Evolutionary conservation across 2,113 vertebrate genomes (phyloP).

Genomic region (Cyprinodon variegatus): DNA sequence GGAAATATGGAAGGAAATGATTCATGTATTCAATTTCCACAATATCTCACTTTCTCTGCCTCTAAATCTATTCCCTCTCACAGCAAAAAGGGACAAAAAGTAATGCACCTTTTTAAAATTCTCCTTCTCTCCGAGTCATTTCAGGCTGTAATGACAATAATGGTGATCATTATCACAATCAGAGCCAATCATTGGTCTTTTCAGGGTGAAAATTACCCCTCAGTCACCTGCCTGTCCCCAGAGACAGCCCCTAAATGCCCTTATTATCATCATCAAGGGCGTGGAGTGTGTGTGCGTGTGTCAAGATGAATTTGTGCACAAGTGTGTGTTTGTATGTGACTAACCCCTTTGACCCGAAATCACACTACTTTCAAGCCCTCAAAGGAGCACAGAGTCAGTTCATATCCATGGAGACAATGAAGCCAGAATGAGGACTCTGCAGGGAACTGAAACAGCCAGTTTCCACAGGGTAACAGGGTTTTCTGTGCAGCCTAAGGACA

Average conservation of each 20-base stretch:
- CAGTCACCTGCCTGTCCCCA: constrained; percentile 76
- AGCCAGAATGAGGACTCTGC: constrained; percentile 58
- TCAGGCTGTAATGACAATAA: constrained; percentile 74
- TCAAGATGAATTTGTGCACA: constrained; percentile 4
- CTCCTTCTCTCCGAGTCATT: constrained; percentile 62
- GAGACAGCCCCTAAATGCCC: constrained; percentile 77
- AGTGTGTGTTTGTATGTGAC: constrained; percentile 37
- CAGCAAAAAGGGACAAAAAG: constrained; percentile 31
- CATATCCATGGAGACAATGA: constrained; percentile 66
- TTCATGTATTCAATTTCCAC: constrained; percentile 7
- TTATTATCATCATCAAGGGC: constrained; percentile 79
- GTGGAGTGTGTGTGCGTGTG: constrained; percentile 42
- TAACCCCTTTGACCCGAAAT: constrained; percentile 57
- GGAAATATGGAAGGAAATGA: not conserved
- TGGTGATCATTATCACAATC: constrained; percentile 79
- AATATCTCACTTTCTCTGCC: constrained; percentile 22
- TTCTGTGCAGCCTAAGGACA: constrained; percentile 67
- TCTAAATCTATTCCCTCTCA: constrained; percentile 8
- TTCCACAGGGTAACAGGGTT: constrained; percentile 56
- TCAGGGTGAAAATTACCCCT: constrained; percentile 78
- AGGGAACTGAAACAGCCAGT: constrained; percentile 63
- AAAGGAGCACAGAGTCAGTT: constrained; percentile 59
- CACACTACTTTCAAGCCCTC: constrained; percentile 41
- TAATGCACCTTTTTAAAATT: constrained; percentile 52
- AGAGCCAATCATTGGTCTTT: constrained; percentile 79